A percentile compares a stretch with the other conserved stretches of the same genome.
Evolutionary conservation across 2,113 vertebrate species (phyloP).

Genomic region (Thamnaconus septentrionalis): DNA sequence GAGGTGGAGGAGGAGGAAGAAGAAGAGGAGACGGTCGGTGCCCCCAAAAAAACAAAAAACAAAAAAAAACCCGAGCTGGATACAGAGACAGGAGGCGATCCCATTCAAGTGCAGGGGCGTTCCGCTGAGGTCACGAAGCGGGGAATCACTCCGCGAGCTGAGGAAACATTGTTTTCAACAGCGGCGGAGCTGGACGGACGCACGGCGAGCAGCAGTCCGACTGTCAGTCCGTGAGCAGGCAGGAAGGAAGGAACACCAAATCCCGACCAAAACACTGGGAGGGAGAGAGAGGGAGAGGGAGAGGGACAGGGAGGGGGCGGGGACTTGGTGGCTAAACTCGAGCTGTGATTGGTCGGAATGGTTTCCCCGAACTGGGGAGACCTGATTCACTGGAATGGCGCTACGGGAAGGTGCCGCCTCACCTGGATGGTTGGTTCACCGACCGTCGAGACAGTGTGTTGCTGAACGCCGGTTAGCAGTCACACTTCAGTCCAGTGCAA

Average conservation of each 20-base stretch:
- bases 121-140: conserved; percentile 62
- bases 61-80: background rate
- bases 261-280: conserved; percentile 59
- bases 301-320: conserved; percentile 23
- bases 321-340: fast-evolving
- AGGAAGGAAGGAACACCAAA: conserved; percentile 8
- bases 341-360: conserved; percentile 44
- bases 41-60: conserved; percentile 27
- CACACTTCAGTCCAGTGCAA: no score
- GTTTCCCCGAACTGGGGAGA: background rate
- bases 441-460: no score
- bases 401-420: conserved; percentile 10
- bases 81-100: conserved; percentile 27
- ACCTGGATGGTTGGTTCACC: conserved; percentile 1
- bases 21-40: conserved; percentile 22
- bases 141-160: conserved; percentile 36
- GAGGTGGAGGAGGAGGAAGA: no score
- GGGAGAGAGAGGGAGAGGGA: conserved; percentile 19
- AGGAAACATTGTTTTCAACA: conserved; percentile 11
- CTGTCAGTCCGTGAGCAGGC: background rate
- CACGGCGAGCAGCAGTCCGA: background rate
- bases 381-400: background rate
- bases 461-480: no score
- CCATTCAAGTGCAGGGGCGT: conserved; percentile 62
- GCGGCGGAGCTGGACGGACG: background rate